Evolutionary conservation across 2,797 vertebrate genomes (phyloP).

Genomic region (Betta splendens): DNA sequence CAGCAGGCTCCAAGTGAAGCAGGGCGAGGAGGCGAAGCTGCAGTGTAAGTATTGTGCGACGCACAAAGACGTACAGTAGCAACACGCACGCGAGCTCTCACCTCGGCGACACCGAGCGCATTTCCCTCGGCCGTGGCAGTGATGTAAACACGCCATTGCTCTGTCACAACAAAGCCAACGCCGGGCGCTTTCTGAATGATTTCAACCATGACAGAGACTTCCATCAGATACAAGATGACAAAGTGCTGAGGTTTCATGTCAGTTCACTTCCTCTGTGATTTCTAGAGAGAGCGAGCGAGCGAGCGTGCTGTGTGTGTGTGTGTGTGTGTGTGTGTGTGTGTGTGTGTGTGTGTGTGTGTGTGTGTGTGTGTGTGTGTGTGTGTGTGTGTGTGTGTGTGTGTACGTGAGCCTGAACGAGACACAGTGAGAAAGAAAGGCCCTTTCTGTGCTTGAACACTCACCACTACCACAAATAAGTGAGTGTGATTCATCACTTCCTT

Average conservation of each 20-base stretch:
- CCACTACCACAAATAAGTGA: conserved; percentile 72
- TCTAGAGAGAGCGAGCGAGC: conserved; percentile 36
- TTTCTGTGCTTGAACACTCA: conserved; percentile 66
- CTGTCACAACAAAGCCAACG: conserved; percentile 5
- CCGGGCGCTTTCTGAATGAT: conserved; percentile 23
- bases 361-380: conserved; percentile 1
- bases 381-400: conserved; percentile 9
- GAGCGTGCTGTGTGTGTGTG: conserved; percentile 1
- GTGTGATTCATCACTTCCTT: conserved; percentile 80
- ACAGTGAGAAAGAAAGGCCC: conserved; percentile 44
- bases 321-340: conserved; percentile 1
- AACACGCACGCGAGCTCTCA: conserved; percentile 3
- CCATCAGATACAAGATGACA: conserved; percentile 54
- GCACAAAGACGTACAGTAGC: no score
- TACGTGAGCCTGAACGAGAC: conserved; percentile 13
- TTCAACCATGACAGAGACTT: conserved; percentile 48
- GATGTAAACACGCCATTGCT: conserved; percentile 1
- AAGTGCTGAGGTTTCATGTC: conserved; percentile 67
- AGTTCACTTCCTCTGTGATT: conserved; percentile 74
- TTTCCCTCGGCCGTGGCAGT: not conserved
- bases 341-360: no score
- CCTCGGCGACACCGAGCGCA: not conserved
- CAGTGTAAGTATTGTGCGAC: conserved; percentile 2
- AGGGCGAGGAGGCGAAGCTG: conserved; percentile 1
- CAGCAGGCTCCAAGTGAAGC: conserved; percentile 32